phyloP scores from a whole-genome alignment of 1,140 invertebrate genomes.

The Triops cancriformis region DNA sequence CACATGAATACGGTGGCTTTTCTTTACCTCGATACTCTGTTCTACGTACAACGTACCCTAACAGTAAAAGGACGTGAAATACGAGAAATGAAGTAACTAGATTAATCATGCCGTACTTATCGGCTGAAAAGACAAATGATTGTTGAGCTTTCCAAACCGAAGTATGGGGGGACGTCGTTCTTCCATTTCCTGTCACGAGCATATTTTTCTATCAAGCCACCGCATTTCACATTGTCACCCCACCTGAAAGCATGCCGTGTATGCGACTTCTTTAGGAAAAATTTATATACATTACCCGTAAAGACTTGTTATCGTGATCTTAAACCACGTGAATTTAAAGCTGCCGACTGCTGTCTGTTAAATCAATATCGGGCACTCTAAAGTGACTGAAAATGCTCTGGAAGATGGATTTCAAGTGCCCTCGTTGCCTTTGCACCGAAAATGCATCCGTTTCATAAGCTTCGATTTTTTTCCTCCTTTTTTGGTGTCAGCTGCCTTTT shows the following conservation, averaged over 20 bases:
- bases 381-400: background rate
- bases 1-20: too few relatives aligned
- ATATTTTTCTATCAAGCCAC: slow-evolving; percentile 2
- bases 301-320: background rate
- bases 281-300: background rate
- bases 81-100: background rate
- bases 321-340: background rate
- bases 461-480: background rate
- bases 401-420: background rate
- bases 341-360: background rate
- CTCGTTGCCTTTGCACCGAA: background rate
- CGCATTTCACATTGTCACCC: background rate
- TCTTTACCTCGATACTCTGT: too few relatives aligned
- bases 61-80: background rate
- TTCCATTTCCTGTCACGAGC: slow-evolving; percentile 12
- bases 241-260: background rate
- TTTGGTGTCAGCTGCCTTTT: background rate
- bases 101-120: slow-evolving; percentile 11
- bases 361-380: background rate
- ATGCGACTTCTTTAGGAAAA: background rate
- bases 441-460: background rate
- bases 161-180: background rate
- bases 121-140: background rate
- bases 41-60: too few relatives aligned
- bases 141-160: background rate